Evolutionary conservation across 2,797 vertebrate species (phyloP).

Genomic region (Onychomys arenicola): DNA sequence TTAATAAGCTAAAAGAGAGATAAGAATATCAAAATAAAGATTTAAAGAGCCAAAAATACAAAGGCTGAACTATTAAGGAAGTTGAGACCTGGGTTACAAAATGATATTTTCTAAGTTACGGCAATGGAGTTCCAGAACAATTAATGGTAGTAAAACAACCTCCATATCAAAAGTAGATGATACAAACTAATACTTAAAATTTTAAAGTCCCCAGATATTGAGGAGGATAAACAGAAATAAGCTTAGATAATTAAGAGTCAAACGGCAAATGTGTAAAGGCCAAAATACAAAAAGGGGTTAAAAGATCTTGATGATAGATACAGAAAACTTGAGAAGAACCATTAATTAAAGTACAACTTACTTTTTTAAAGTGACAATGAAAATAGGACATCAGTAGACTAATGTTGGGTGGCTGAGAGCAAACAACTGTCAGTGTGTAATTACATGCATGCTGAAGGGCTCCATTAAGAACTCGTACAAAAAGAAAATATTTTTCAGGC

Average conservation of each 20-base stretch:
- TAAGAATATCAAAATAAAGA: not conserved
- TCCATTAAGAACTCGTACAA: not conserved
- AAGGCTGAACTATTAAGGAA: not conserved
- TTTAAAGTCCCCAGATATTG: not conserved
- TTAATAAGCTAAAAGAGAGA: not conserved
- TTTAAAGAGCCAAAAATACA: not conserved
- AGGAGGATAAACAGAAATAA: not conserved
- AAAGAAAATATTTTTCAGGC: not conserved
- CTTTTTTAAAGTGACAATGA: not conserved
- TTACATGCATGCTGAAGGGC: not conserved
- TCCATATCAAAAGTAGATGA: not conserved
- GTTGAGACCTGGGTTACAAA: not conserved
- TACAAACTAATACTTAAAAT: not conserved
- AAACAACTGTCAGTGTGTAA: not conserved
- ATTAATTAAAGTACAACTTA: not conserved
- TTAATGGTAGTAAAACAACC: not conserved
- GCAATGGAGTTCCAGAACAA: not conserved
- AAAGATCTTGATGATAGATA: not conserved
- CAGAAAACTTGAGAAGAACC: not conserved
- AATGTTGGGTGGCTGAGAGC: not conserved
- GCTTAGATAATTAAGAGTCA: not conserved
- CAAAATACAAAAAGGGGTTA: not conserved
- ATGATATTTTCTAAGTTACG: not conserved
- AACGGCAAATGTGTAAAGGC: not conserved
- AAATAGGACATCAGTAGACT: not conserved